Base-by-base conservation (phyloP, 2,797 vertebrate genomes). In the Siniperca scherzeri region DNA sequence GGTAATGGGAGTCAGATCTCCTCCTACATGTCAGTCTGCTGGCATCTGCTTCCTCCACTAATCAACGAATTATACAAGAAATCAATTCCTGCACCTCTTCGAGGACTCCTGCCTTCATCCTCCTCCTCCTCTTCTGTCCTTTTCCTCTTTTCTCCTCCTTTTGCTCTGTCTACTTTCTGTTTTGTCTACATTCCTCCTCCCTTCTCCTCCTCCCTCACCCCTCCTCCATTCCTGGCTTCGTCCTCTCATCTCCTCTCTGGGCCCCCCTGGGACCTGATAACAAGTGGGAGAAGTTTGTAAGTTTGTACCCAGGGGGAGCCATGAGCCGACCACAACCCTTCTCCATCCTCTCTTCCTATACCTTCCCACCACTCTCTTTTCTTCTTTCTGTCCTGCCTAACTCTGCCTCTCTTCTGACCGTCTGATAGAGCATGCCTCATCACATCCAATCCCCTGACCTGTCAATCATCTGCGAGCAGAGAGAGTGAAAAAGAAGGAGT, bases 31-130 rank as follows among this genome's bases (percentile, higher is more conserved):
- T 96, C 95, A 95, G 95, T 86, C 93, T 96, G 95, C 96, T 95
- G 94, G 95, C 94, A 92, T 96, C 96, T 96, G 95, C 96, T 95
- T 95, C 95, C 95, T 96, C 95, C 89, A 94, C 95, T 96, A 94
- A 97, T 96, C 96, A 97, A 97, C 96, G 97, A 96, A 97, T 97
- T 96, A 97, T 95, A 97, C 96, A 96, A 96, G 94, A 97, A 97
- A 97, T 97, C 96, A 96, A 96, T 96, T 96, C 95, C 95, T 95
- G 93, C 96, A 93, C 96, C 95, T 96, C 94, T 95, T 94, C 91
- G 91, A 95, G 95, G 96, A 92, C 94, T 96, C 96, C 95, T 95
- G 76, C 71, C 70, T 60, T 67, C 62, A 19, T 27, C 69, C 61
- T 68, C 36, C 61, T 25, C 70, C 66, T 68, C n/a, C 61, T 48